Conservation (phyloP, 2,888 invertebrate species). For the Oxyscelio sp. region DNA sequence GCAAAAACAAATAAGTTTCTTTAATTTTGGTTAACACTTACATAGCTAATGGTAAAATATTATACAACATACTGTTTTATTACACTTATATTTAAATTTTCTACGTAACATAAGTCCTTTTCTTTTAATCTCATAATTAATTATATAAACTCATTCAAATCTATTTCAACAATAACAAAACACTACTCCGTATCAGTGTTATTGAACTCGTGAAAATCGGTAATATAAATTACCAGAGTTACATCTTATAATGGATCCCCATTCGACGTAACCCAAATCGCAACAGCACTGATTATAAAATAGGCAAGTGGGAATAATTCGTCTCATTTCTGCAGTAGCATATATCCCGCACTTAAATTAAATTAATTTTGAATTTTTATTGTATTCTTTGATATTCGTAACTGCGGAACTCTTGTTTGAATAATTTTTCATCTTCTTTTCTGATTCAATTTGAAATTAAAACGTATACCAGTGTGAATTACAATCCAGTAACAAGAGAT, state of each 20-base stretch:
- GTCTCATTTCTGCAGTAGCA: conserved; percentile 22
- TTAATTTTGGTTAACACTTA: too few relatives aligned
- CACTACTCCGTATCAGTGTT: too few relatives aligned
- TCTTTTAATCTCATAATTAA: too few relatives aligned
- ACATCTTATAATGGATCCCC: background rate
- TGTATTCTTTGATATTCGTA: conserved; percentile 60
- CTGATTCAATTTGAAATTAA: conserved; percentile 62
- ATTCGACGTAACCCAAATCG: conserved; percentile 16
- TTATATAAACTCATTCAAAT: too few relatives aligned
- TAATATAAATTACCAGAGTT: too few relatives aligned
- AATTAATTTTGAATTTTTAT: conserved; percentile 51
- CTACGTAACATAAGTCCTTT: too few relatives aligned
- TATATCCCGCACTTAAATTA: conserved; percentile 33
- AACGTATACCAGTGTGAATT: conserved; percentile 48
- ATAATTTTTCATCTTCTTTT: conserved; percentile 62
- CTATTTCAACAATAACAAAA: too few relatives aligned
- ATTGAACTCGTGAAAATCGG: too few relatives aligned
- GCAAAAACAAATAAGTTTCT: too few relatives aligned
- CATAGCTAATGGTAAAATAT: too few relatives aligned
- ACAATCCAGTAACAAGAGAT: conserved; percentile 58
- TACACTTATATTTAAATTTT: too few relatives aligned
- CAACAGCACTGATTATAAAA: conserved; percentile 23
- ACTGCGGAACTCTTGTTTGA: conserved; percentile 44
- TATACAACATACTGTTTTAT: too few relatives aligned
- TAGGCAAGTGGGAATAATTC: conserved; percentile 30